These are phyloP conservation scores for Drosophila nr. perissopoda DNA, from an alignment of 2,888 invertebrate genomes.

Conservation along the genomic window DNA sequence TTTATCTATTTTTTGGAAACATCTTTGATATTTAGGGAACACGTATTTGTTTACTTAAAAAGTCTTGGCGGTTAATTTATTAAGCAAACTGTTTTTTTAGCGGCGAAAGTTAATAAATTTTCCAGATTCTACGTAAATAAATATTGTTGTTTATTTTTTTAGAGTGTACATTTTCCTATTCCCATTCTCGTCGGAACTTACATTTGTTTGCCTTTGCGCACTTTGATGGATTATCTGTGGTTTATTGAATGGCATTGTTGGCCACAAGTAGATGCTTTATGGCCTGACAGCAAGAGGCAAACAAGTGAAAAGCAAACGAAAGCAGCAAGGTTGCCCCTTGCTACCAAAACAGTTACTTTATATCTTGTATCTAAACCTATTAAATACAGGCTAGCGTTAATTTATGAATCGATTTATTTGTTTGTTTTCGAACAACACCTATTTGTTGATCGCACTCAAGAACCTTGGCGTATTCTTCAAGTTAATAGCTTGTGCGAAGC, in stretches of 20 bases:
- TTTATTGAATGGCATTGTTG: constrained; percentile 38
- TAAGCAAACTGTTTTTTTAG: neutral
- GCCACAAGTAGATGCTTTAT: constrained; percentile 44
- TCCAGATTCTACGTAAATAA: neutral
- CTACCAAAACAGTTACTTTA: neutral
- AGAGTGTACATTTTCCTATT: neutral
- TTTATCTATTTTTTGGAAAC: neutral
- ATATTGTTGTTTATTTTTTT: neutral
- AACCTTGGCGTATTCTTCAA: constrained; percentile 33
- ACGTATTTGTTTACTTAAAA: neutral
- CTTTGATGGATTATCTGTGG: constrained; percentile 60
- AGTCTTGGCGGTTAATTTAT: neutral
- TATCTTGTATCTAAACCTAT: neutral
- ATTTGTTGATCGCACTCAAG: constrained; percentile 3
- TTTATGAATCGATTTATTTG: constrained; percentile 1
- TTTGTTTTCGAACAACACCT: constrained; percentile 4
- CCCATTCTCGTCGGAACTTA: neutral
- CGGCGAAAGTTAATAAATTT: neutral
- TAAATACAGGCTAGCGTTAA: neutral
- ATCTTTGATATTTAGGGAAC: neutral
- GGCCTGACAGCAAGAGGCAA: constrained; percentile 28
- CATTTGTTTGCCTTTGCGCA: constrained; percentile 49
- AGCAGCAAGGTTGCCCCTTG: constrained; percentile 26
- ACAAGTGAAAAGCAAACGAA: neutral
- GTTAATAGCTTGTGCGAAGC: constrained; percentile 1